phyloP scores from a whole-genome alignment of 2,888 invertebrate species.

The Drepanosiphum platanoidis region DNA sequence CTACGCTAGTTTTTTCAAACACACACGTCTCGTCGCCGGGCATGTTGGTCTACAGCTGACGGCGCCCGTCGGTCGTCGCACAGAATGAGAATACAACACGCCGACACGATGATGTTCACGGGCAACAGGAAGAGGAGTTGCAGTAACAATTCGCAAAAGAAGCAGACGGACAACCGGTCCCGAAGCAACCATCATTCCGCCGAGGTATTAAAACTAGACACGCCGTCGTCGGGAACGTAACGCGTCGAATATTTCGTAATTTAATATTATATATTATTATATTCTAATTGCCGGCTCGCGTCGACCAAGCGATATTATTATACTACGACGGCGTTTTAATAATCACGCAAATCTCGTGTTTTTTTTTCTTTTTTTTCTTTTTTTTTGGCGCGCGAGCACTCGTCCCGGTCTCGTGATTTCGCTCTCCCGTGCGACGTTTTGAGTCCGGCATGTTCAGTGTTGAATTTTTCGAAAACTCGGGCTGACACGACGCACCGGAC shows the following conservation, averaged over 20 bases:
- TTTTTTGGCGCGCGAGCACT: not conserved
- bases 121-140: constrained; percentile 71
- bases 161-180: constrained; percentile 61
- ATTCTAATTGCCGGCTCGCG: not conserved
- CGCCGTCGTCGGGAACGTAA: too few species aligned
- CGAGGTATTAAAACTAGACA: constrained; percentile 56
- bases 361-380: not conserved
- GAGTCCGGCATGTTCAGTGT: too few species aligned
- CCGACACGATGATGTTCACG: constrained; percentile 76
- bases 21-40: not conserved
- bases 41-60: constrained; percentile 25
- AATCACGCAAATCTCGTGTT: not conserved
- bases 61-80: constrained; percentile 8
- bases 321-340: not conserved
- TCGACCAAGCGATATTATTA: not conserved
- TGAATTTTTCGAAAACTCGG: too few species aligned
- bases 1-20: not conserved
- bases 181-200: constrained; percentile 60
- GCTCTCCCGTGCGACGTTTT: too few species aligned
- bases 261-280: too few species aligned
- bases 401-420: too few species aligned
- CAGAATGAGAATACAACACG: constrained; percentile 63
- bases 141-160: constrained; percentile 63
- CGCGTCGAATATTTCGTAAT: too few species aligned
- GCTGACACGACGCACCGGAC: too few species aligned